Evolutionary conservation across 1,140 invertebrate species (phyloP), one percentile per base, ranked within the genome.

Genomic region (Hypothenemus hampei): DNA sequence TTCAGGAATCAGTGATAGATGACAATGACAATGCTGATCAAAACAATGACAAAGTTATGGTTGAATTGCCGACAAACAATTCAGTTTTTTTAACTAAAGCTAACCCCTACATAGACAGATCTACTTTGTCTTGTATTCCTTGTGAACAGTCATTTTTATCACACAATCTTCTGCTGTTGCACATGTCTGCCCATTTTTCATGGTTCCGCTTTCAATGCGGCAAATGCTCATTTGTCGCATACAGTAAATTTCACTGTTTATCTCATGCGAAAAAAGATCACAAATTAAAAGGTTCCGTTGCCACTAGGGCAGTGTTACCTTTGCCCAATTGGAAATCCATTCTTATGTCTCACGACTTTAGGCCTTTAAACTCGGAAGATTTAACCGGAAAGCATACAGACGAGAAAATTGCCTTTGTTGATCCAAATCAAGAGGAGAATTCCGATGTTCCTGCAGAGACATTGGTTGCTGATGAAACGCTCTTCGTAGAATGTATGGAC

Each of bases 131-230:
- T 35, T 77, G 75, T 60, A 57, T 68, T 36, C 53, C 68, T 1
- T 77, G 75, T 49, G 64, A 67, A 26, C 60, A 50, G 35, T 69
- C 62, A 45, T 74, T 74, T 39, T 57, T 59, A 1, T 66, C 68
- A 4, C 26, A 68, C 11, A 58, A 65, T 4, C 60, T 69, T 50
- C 54, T 77, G 40, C 57, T 72, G 4, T 63, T 65, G 35, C 75
- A 77, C 47, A 69, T 75, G 66, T 70, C 73, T 1, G 62, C 65
- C 19, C 75, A 77, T 52, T 68, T 75, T 5, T 68, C 65, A 43
- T 74, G 74, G 70, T 69, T 68, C 57, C 63, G 73, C 29, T 77
- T 68, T 56, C 68, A 69, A 36, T 77, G 75, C 50, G 66, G 62
- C 18, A 49, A 68, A 5, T 77, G 75, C 49, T 55, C 67, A 18